A percentile compares a stretch with the other conserved stretches of the same genome.
phyloP scores from a whole-genome alignment of 2,797 vertebrate species.

The Danio kyathit region DNA sequence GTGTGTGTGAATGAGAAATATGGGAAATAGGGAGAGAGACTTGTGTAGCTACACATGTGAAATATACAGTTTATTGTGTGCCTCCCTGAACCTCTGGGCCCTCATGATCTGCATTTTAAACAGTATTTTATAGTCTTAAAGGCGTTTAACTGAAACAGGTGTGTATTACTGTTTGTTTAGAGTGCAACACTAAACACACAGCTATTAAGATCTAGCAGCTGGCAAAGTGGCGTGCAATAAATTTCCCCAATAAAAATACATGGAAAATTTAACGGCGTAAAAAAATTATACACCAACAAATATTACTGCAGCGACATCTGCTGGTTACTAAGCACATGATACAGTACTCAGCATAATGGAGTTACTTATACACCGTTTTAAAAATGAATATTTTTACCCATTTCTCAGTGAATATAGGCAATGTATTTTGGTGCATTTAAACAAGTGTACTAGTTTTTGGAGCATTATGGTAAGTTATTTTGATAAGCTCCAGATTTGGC shows the following conservation, averaged over 20 bases:
- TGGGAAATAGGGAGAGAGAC: too few relatives aligned
- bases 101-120: background rate
- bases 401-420: too few relatives aligned
- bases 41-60: too few relatives aligned
- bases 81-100: background rate
- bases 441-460: too few relatives aligned
- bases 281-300: background rate
- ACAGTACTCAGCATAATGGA: too few relatives aligned
- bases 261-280: background rate
- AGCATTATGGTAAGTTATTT: too few relatives aligned
- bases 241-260: background rate
- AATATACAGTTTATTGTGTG: too few relatives aligned
- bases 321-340: background rate
- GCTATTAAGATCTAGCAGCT: background rate
- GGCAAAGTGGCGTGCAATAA: background rate
- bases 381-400: too few relatives aligned
- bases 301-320: conserved; percentile 28
- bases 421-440: too few relatives aligned
- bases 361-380: too few relatives aligned
- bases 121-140: background rate
- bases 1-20: too few relatives aligned
- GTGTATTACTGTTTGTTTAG: background rate
- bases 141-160: background rate
- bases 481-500: too few relatives aligned
- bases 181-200: background rate